A percentile compares a stretch with the other conserved stretches of the same genome.
Conservation (phyloP, 2,888 invertebrate species). For the Drosophila kuntzei region DNA sequence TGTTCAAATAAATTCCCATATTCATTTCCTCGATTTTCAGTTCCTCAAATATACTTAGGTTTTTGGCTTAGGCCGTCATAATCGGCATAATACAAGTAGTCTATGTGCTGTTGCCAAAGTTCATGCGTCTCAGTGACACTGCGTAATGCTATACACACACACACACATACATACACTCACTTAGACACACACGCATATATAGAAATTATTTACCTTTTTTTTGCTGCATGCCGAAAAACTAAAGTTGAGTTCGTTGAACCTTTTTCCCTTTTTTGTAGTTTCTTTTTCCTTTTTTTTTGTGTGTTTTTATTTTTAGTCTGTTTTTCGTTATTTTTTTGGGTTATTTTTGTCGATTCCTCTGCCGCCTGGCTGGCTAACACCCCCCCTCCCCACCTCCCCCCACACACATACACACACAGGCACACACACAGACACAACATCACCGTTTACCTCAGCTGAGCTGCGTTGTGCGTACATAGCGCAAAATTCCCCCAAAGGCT, state of each 20-base stretch:
- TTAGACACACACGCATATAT: slow-evolving; percentile 19
- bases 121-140: slow-evolving; percentile 21
- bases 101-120: slow-evolving; percentile 11
- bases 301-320: slow-evolving; percentile 43
- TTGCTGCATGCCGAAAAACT: slow-evolving; percentile 46
- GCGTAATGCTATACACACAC: slow-evolving; percentile 4
- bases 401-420: neutral
- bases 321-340: slow-evolving; percentile 30
- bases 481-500: slow-evolving; percentile 60
- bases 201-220: slow-evolving; percentile 59
- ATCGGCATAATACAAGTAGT: neutral
- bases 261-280: slow-evolving; percentile 25
- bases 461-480: slow-evolving; percentile 57
- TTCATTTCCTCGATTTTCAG: neutral
- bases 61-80: neutral
- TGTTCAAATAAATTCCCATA: neutral
- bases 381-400: neutral
- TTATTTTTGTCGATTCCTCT: slow-evolving; percentile 59
- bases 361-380: slow-evolving; percentile 36
- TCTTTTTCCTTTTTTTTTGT: slow-evolving; percentile 20
- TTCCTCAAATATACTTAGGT: neutral
- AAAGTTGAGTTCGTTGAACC: slow-evolving; percentile 58
- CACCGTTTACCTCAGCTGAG: slow-evolving; percentile 4
- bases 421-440: neutral
- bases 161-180: slow-evolving; percentile 7